Evolutionary conservation across 2,113 vertebrate species (phyloP).

Genomic region (Poeciliopsis turrubarensis): DNA sequence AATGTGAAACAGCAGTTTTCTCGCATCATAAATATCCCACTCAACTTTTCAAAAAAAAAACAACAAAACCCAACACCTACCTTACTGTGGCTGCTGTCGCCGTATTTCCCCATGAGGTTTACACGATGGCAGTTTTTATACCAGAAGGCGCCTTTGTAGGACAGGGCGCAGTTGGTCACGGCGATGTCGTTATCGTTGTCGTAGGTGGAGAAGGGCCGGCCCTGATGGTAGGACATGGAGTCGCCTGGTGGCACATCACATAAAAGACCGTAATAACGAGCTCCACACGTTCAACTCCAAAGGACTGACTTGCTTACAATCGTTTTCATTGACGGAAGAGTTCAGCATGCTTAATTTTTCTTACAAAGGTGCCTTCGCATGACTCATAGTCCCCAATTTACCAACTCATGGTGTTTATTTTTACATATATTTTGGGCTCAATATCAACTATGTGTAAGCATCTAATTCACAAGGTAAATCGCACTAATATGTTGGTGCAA

Average conservation of each 20-base stretch:
- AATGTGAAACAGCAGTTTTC: no score
- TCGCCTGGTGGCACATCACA: slow-evolving; percentile 81
- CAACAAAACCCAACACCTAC: slow-evolving; percentile 70
- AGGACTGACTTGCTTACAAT: background rate
- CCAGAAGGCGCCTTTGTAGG: slow-evolving; percentile 98
- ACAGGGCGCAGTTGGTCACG: slow-evolving; percentile 96
- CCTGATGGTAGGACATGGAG: slow-evolving; percentile 94
- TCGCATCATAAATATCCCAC: no score
- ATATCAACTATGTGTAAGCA: no score
- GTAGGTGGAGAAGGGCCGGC: slow-evolving; percentile 93
- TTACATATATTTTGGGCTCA: background rate
- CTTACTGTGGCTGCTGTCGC: slow-evolving; percentile 93
- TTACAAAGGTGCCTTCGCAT: background rate
- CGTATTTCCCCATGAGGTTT: slow-evolving; percentile 95
- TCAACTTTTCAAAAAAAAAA: background rate
- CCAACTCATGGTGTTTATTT: background rate
- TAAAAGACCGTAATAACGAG: background rate
- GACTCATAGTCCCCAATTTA: background rate
- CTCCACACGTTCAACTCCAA: background rate
- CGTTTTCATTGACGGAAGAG: background rate
- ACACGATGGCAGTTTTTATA: slow-evolving; percentile 98
- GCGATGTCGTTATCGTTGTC: slow-evolving; percentile 95
- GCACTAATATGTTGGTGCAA: no score
- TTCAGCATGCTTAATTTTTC: background rate
- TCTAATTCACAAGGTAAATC: no score